Conservation (phyloP, 2,113 vertebrate species). For the Psittacara wagleri region DNA sequence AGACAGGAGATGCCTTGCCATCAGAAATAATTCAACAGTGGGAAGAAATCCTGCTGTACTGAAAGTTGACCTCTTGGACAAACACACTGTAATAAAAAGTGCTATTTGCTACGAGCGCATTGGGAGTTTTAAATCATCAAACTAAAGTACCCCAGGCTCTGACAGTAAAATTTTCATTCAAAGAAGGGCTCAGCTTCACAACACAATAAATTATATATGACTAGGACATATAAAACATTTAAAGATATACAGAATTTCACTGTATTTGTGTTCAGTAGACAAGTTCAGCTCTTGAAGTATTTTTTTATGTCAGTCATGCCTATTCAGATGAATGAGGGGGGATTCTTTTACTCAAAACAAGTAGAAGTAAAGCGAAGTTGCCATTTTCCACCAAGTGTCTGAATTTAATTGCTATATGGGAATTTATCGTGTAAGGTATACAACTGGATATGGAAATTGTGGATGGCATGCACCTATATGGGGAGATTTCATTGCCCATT, state of each 20-base stretch:
- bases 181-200: constrained; percentile 81
- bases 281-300: constrained; percentile 71
- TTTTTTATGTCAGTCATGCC: constrained; percentile 72
- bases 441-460: not conserved
- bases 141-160: constrained; percentile 77
- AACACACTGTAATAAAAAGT: constrained; percentile 79
- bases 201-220: constrained; percentile 86
- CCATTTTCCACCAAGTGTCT: not conserved
- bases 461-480: not conserved
- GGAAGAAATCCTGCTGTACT: constrained; percentile 61
- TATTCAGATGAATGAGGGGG: constrained; percentile 59
- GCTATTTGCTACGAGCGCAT: constrained; percentile 73
- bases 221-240: constrained; percentile 82
- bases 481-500: not conserved
- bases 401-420: constrained; percentile 5
- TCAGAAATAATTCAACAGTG: constrained; percentile 71
- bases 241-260: constrained; percentile 80
- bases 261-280: constrained; percentile 72
- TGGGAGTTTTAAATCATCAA: constrained; percentile 83
- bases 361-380: constrained; percentile 5
- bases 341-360: constrained; percentile 1
- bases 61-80: constrained; percentile 83
- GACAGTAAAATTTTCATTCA: constrained; percentile 84
- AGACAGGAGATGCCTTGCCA: constrained; percentile 36
- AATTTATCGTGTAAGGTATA: not conserved